Conservation (phyloP, 2,797 vertebrate genomes). For the Chelmon rostratus region DNA sequence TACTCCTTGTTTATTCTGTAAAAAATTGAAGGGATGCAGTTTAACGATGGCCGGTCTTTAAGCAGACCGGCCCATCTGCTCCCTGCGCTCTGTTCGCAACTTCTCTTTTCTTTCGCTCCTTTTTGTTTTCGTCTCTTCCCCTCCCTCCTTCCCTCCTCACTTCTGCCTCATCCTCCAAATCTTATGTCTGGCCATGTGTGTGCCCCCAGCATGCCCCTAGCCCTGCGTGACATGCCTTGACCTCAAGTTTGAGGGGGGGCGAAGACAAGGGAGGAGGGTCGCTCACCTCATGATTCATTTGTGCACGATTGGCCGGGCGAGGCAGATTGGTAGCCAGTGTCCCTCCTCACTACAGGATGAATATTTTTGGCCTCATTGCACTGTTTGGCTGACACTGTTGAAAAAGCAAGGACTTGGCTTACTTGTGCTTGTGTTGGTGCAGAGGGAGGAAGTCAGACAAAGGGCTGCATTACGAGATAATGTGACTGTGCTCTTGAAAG, state of each 20-base stretch:
- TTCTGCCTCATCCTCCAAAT: conserved; percentile 50
- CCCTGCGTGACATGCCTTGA: conserved; percentile 59
- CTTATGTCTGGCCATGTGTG: conserved; percentile 55
- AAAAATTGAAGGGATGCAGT: neutral
- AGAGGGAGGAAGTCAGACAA: conserved; percentile 10
- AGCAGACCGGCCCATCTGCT: conserved; percentile 42
- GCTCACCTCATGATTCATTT: conserved; percentile 62
- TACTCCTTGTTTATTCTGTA: neutral
- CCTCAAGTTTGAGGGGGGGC: conserved; percentile 46
- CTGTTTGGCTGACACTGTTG: conserved; percentile 41
- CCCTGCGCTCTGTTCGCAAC: neutral
- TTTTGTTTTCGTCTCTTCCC: conserved; percentile 29
- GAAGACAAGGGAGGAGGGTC: conserved; percentile 44
- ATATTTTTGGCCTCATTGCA: conserved; percentile 36
- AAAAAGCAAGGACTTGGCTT: conserved; percentile 41
- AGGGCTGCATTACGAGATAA: conserved; percentile 8
- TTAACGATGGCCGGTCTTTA: conserved; percentile 17
- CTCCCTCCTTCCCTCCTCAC: conserved; percentile 7
- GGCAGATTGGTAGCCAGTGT: conserved; percentile 43
- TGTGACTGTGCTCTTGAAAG: neutral
- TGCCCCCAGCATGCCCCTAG: conserved; percentile 46
- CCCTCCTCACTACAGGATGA: conserved; percentile 37
- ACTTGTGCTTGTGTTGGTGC: conserved; percentile 23
- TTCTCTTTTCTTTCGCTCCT: neutral
- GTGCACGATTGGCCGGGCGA: conserved; percentile 54